A percentile compares a stretch with the other conserved stretches of the same genome.
phyloP scores from a whole-genome alignment of 2,888 invertebrate genomes.

The Nebria brevicollis region DNA sequence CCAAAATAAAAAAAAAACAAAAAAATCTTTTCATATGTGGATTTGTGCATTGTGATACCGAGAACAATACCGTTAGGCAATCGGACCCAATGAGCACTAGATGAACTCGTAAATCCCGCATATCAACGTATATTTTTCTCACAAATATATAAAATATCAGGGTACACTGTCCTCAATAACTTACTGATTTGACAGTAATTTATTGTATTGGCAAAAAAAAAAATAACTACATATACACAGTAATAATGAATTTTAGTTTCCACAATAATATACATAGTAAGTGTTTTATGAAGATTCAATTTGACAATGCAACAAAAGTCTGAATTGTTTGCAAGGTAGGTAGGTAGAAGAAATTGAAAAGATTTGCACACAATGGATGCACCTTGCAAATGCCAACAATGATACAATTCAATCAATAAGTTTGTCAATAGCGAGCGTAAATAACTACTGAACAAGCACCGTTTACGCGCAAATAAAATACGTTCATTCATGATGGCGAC shows the following conservation, averaged over 20 bases:
- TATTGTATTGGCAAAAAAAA: background rate
- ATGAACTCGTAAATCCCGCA: constrained; percentile 58
- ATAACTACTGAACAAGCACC: background rate
- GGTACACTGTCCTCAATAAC: constrained; percentile 42
- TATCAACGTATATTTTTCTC: constrained; percentile 54
- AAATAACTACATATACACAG: no score
- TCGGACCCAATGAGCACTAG: constrained; percentile 48
- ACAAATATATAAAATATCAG: constrained; percentile 51
- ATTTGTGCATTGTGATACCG: constrained; percentile 20
- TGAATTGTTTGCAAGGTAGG: no score
- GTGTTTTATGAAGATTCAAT: no score
- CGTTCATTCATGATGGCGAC: constrained; percentile 19
- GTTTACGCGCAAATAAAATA: constrained; percentile 6
- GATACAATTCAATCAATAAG: constrained; percentile 1
- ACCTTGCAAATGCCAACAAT: background rate
- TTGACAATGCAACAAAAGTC: no score
- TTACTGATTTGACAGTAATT: constrained; percentile 45
- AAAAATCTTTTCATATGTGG: constrained; percentile 45
- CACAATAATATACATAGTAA: no score
- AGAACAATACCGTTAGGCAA: background rate
- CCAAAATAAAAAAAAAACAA: background rate
- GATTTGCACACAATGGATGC: background rate
- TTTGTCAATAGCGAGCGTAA: constrained; percentile 4
- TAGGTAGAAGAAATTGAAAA: no score
- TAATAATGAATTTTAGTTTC: no score